These are phyloP conservation scores for Chiroxiphia lanceolata DNA, from an alignment of 2,797 vertebrate genomes.

Conservation along the genomic window DNA sequence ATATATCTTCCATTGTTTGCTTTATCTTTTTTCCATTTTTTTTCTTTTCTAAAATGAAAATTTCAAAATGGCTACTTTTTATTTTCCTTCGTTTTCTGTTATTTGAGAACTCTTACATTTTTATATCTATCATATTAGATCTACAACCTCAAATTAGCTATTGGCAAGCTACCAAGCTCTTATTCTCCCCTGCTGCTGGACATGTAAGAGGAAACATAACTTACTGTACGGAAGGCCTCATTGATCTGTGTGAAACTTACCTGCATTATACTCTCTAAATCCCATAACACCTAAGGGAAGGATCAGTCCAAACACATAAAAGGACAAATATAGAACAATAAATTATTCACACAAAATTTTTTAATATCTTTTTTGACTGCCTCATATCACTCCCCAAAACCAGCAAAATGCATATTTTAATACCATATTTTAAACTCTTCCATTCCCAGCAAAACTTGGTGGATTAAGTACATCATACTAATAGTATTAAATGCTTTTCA, in stretches of 20 bases:
- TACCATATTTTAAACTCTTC: background rate
- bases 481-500: background rate
- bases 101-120: background rate
- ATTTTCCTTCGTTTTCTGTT: background rate
- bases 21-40: background rate
- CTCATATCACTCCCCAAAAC: background rate
- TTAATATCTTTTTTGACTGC: background rate
- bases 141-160: background rate
- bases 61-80: background rate
- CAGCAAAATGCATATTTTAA: background rate
- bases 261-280: constrained; percentile 66
- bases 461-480: background rate
- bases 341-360: constrained; percentile 39
- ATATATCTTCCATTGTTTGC: background rate
- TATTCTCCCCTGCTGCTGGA: background rate
- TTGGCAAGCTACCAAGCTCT: background rate
- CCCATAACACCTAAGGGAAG: constrained; percentile 59
- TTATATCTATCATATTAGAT: background rate
- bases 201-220: constrained; percentile 9
- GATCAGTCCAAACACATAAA: constrained; percentile 64
- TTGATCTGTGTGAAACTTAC: constrained; percentile 60
- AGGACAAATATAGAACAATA: constrained; percentile 56
- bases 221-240: constrained; percentile 50
- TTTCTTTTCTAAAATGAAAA: background rate
- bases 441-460: background rate